A percentile compares a stretch with the other conserved stretches of the same genome.
Evolutionary conservation across 2,113 vertebrate species (phyloP).

Genomic region (Cinclus cinclus): DNA sequence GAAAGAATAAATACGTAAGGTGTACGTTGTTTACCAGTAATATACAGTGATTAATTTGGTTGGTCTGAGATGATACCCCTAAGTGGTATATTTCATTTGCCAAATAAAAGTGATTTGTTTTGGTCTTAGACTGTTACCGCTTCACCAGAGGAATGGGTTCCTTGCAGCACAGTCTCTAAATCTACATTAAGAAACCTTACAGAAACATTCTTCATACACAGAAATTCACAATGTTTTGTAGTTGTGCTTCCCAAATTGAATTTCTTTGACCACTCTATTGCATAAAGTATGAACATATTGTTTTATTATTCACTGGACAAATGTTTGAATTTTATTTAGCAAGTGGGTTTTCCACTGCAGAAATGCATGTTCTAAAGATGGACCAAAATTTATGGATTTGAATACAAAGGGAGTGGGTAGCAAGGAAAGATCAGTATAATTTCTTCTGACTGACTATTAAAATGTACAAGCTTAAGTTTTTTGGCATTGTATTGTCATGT

Average conservation of each 20-base stretch:
- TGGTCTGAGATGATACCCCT: background rate
- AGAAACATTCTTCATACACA: background rate
- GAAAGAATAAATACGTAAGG: background rate
- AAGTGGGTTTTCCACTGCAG: background rate
- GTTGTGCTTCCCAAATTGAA: background rate
- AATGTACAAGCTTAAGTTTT: background rate
- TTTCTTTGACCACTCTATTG: background rate
- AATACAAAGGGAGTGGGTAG: background rate
- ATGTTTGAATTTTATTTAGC: constrained; percentile 27
- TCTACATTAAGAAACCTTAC: background rate
- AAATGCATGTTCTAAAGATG: background rate
- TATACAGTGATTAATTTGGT: background rate
- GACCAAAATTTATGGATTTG: background rate
- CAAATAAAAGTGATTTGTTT: background rate
- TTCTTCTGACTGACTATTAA: background rate
- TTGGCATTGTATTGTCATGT: background rate
- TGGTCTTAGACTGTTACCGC: background rate
- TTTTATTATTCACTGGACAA: background rate
- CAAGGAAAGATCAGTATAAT: background rate
- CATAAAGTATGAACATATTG: background rate
- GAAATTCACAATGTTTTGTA: constrained; percentile 6
- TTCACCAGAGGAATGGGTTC: background rate
- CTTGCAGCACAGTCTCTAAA: background rate
- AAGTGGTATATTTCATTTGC: background rate
- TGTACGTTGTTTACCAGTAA: background rate